Evolutionary conservation across 2,113 vertebrate genomes (phyloP).

Genomic region (Myotis davidii): DNA sequence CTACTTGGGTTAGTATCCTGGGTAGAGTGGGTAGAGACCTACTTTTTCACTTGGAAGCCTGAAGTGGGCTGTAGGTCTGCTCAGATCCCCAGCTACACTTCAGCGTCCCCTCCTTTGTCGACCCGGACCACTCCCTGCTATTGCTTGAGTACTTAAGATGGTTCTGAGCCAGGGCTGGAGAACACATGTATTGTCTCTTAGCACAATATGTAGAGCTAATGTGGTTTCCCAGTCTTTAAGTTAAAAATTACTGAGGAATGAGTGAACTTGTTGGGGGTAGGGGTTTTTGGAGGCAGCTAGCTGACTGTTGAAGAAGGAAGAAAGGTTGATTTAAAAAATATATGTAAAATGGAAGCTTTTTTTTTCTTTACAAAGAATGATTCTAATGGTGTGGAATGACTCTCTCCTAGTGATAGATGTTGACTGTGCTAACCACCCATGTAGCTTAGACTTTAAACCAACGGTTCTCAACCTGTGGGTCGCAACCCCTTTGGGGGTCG

Average conservation of each 20-base stretch:
- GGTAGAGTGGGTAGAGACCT: background rate
- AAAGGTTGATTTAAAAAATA: background rate
- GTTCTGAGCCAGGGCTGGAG: background rate
- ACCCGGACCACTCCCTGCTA: background rate
- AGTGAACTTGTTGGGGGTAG: background rate
- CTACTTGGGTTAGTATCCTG: background rate
- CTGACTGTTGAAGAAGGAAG: background rate
- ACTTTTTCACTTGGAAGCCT: background rate
- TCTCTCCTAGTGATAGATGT: background rate
- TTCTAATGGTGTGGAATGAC: background rate
- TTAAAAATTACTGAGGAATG: background rate
- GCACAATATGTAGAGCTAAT: background rate
- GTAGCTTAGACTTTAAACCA: background rate
- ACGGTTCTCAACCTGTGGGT: too few relatives aligned
- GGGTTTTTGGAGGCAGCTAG: background rate
- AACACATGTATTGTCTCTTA: background rate
- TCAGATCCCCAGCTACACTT: background rate
- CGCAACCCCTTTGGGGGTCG: too few relatives aligned
- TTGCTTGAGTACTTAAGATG: conserved; percentile 7
- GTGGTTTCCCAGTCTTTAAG: background rate
- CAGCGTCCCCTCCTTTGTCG: background rate
- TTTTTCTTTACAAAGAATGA: background rate
- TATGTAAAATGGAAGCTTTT: background rate
- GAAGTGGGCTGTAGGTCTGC: background rate
- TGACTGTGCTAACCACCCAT: background rate